Conservation (phyloP, 2,797 vertebrate species). For the Eidolon dupreanum region DNA sequence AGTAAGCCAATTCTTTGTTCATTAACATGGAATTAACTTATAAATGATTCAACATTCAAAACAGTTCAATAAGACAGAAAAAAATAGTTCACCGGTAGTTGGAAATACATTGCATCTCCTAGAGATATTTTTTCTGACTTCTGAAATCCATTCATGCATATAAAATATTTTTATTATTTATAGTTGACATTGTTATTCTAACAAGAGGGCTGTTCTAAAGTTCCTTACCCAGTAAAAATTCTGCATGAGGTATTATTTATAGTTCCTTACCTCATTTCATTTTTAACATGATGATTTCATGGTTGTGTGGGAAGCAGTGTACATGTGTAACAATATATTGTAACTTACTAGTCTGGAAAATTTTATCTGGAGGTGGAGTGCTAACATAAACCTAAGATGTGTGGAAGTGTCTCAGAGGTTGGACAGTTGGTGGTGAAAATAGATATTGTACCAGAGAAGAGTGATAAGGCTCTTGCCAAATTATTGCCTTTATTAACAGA, state of each 20-base stretch:
- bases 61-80: conserved; percentile 24
- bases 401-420: neutral
- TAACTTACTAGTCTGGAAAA: neutral
- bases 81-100: neutral
- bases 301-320: neutral
- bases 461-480: neutral
- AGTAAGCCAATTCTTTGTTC: conserved; percentile 53
- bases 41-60: conserved; percentile 58
- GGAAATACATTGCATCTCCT: neutral
- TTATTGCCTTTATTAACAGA: neutral
- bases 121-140: neutral
- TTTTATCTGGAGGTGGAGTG: neutral
- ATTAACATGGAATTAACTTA: conserved; percentile 63
- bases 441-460: neutral
- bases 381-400: neutral
- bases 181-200: conserved; percentile 61
- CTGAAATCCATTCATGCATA: neutral
- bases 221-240: neutral
- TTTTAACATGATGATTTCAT: conserved; percentile 34
- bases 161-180: conserved; percentile 54
- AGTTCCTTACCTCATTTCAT: neutral
- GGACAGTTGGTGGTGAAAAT: neutral
- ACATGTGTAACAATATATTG: neutral
- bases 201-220: neutral
- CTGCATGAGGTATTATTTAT: neutral